Conservation (phyloP, 2,888 invertebrate genomes). For the Harpagoxenus sublaevis region DNA sequence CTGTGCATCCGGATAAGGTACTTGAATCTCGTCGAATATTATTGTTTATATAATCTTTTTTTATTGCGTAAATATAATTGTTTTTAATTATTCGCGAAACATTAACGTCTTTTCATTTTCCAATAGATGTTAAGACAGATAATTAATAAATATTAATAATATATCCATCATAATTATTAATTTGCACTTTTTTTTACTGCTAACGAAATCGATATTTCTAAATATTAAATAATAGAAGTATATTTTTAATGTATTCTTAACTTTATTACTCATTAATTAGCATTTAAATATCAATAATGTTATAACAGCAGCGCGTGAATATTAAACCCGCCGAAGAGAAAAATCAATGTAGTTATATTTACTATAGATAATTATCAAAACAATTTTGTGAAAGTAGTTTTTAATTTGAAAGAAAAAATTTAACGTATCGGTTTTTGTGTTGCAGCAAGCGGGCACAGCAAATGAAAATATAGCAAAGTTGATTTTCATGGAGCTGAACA, state of each 20-base stretch:
- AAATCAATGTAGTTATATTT: neutral
- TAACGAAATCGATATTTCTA: neutral
- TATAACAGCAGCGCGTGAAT: neutral
- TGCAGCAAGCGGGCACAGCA: conserved; percentile 96
- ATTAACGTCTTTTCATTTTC: neutral
- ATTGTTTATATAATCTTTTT: neutral
- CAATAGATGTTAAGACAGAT: neutral
- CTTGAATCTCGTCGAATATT: neutral
- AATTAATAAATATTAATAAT: neutral
- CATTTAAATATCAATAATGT: neutral
- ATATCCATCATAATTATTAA: neutral
- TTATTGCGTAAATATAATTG: neutral
- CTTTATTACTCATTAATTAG: neutral
- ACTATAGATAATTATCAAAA: conserved; percentile 2
- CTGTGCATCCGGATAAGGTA: conserved; percentile 99
- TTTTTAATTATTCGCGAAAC: neutral
- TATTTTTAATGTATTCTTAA: neutral
- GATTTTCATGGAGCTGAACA: conserved; percentile 99
- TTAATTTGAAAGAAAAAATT: neutral
- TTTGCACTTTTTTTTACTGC: neutral
- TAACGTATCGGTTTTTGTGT: conserved; percentile 31
- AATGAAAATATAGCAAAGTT: conserved; percentile 97
- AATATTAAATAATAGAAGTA: neutral
- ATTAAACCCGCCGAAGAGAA: neutral
- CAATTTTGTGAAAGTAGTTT: neutral